Evolutionary conservation across 2,797 vertebrate species (phyloP).

Genomic region (Pagetopsis macropterus): DNA sequence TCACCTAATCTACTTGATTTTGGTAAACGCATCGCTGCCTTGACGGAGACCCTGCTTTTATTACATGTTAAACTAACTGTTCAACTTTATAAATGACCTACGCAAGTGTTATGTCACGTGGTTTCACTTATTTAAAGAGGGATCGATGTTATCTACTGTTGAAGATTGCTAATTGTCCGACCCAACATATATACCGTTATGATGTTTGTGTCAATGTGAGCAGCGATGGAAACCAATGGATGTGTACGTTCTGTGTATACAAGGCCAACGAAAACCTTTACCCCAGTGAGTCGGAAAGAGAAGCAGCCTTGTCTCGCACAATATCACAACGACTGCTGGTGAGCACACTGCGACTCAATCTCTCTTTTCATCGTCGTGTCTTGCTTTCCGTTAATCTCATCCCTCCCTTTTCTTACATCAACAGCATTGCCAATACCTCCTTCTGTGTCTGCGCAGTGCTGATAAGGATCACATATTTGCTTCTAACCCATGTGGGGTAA

Average conservation of each 20-base stretch:
- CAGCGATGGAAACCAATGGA: constrained; percentile 64
- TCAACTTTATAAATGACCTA: no score
- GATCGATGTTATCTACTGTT: background rate
- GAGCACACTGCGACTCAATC: constrained; percentile 22
- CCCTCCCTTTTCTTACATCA: background rate
- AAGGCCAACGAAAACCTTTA: background rate
- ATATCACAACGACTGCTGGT: constrained; percentile 65
- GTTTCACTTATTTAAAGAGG: background rate
- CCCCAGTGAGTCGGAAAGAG: background rate
- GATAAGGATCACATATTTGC: constrained; percentile 57
- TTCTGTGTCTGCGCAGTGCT: constrained; percentile 52
- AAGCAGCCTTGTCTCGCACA: constrained; percentile 17
- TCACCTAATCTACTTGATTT: no score
- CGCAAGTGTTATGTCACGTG: no score
- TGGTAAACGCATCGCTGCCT: no score
- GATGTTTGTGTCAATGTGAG: constrained; percentile 22
- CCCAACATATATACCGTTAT: background rate
- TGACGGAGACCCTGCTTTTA: no score
- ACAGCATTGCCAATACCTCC: constrained; percentile 75
- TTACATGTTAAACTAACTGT: no score
- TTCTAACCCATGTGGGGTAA: constrained; percentile 51
- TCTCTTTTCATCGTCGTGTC: no score
- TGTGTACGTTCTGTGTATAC: constrained; percentile 78
- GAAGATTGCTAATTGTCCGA: background rate
- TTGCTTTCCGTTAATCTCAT: background rate